Percentiles rank a stretch among this genome's conserved stretches.
phyloP scores from a whole-genome alignment of 1,140 invertebrate genomes.

The Bombus confusus region DNA sequence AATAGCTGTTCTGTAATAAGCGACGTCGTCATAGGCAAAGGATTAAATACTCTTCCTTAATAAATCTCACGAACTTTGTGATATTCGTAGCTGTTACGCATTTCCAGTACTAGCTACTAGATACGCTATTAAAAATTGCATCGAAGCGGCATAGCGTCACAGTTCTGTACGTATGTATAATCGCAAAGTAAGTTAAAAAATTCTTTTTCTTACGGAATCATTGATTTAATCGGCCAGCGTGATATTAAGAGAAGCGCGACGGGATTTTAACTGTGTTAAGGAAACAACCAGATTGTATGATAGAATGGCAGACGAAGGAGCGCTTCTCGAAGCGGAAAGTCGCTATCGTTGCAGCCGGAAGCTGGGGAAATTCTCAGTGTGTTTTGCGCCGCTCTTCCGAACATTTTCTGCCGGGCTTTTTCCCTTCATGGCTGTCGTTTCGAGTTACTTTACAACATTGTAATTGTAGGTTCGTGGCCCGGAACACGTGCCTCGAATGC shows the following conservation, averaged over 20 bases:
- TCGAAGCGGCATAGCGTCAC: too few species aligned
- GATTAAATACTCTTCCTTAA: too few species aligned
- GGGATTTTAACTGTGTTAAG: not conserved
- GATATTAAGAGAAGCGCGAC: not conserved
- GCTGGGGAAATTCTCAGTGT: conserved; percentile 23
- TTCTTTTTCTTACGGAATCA: not conserved
- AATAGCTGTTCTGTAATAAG: not conserved
- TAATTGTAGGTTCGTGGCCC: conserved; percentile 35
- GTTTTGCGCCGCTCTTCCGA: not conserved
- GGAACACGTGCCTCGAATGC: conserved; percentile 40
- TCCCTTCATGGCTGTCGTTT: conserved; percentile 27
- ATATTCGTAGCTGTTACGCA: not conserved
- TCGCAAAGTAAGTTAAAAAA: too few species aligned
- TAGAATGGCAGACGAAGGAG: not conserved
- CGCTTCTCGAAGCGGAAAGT: conserved; percentile 7
- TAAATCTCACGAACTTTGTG: not conserved
- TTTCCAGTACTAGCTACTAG: too few species aligned
- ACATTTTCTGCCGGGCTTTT: conserved; percentile 17
- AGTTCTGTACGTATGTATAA: rapidly evolving
- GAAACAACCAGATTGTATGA: not conserved
- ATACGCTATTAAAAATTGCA: too few species aligned
- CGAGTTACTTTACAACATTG: conserved; percentile 25
- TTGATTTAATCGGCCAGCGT: not conserved
- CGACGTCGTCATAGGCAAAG: not conserved
- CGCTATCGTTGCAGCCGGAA: conserved; percentile 2